These are phyloP conservation scores for Tupaia tana DNA, from an alignment of 2,113 vertebrate genomes.

Conservation along the genomic window DNA sequence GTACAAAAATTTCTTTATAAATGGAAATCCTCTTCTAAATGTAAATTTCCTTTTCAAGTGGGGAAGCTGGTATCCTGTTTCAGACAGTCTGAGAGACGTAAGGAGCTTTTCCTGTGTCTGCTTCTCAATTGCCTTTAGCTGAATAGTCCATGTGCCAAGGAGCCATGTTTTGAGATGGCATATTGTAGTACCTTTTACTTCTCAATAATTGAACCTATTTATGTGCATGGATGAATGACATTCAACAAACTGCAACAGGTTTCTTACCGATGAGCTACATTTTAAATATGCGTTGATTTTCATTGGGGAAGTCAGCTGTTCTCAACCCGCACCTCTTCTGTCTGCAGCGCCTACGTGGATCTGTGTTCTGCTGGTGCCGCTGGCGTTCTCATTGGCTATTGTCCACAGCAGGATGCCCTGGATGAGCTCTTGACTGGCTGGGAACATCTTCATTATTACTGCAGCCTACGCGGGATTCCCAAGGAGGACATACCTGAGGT, in stretches of 20 bases:
- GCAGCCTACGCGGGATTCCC: slow-evolving; percentile 84
- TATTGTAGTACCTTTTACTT: not conserved
- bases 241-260: not conserved
- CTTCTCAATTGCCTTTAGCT: not conserved
- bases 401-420: slow-evolving; percentile 87
- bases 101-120: not conserved
- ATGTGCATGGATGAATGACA: not conserved
- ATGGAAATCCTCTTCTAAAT: not conserved
- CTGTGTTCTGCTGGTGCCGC: slow-evolving; percentile 75
- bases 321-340: not conserved
- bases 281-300: not conserved
- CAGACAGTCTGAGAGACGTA: not conserved
- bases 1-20: not conserved
- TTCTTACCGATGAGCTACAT: not conserved
- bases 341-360: slow-evolving; percentile 77
- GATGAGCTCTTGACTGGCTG: slow-evolving; percentile 84
- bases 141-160: not conserved
- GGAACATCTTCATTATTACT: slow-evolving; percentile 88
- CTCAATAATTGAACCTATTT: not conserved
- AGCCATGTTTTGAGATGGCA: not conserved
- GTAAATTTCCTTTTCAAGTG: not conserved
- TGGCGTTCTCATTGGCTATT: slow-evolving; percentile 84
- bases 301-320: not conserved
- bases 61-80: not conserved
- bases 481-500: slow-evolving; percentile 77